phyloP scores from a whole-genome alignment of 1,140 invertebrate species.

The Sarcophaga bullata region DNA sequence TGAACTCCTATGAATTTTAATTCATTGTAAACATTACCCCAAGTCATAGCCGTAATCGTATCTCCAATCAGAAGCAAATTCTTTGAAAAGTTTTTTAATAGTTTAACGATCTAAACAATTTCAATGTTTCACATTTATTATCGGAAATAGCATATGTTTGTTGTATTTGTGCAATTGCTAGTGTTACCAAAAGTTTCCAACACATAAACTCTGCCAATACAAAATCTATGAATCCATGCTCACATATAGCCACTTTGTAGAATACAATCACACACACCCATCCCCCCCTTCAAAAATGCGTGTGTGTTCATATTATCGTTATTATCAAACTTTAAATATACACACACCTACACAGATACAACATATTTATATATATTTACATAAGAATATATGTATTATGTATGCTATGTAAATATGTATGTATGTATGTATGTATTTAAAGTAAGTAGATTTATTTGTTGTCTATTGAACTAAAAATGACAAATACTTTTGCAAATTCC shows the following conservation, averaged over 20 bases:
- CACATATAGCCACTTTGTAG: not conserved
- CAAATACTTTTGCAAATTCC: constrained; percentile 41
- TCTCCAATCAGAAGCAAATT: too few relatives aligned
- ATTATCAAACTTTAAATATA: not conserved
- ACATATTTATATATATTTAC: not conserved
- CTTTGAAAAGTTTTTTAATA: too few relatives aligned
- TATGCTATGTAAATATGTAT: not conserved
- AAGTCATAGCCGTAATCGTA: too few relatives aligned
- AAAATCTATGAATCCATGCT: too few relatives aligned
- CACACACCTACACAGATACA: not conserved
- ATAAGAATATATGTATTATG: not conserved
- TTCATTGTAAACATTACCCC: too few relatives aligned
- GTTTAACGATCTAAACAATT: too few relatives aligned
- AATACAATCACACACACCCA: not conserved
- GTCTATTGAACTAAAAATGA: constrained; percentile 39
- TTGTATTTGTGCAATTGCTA: too few relatives aligned
- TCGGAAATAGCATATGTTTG: too few relatives aligned
- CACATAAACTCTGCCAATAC: too few relatives aligned
- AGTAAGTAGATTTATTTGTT: not conserved
- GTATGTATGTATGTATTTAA: not conserved
- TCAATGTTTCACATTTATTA: too few relatives aligned
- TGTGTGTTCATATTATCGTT: not conserved
- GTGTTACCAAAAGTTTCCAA: too few relatives aligned
- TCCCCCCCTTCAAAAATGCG: not conserved
- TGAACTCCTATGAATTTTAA: too few relatives aligned